phyloP scores from a whole-genome alignment of 1,140 invertebrate species.

The Cyphomyrmex costatus region DNA sequence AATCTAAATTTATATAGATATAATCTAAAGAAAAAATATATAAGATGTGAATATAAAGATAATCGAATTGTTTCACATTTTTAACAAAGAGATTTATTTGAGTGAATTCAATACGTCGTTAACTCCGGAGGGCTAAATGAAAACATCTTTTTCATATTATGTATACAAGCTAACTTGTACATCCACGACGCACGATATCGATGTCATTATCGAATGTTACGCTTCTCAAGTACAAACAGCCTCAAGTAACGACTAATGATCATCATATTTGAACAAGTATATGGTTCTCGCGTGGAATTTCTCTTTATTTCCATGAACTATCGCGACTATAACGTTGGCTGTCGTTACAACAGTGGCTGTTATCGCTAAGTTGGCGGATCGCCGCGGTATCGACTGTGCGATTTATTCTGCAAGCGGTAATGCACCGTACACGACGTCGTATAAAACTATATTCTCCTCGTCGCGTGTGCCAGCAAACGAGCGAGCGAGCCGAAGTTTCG shows the following conservation, averaged over 20 bases:
- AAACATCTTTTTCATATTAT: background rate
- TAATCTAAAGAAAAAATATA: too few species aligned
- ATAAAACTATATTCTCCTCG: constrained; percentile 14
- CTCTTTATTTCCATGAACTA: constrained; percentile 1
- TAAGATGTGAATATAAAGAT: too few species aligned
- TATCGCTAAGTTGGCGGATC: constrained; percentile 45
- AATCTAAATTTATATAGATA: too few species aligned
- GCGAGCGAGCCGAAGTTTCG: background rate
- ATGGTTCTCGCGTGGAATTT: background rate
- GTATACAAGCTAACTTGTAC: background rate
- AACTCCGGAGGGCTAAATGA: background rate
- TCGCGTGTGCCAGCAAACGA: background rate
- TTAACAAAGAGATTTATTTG: too few species aligned
- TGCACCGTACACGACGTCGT: constrained; percentile 13
- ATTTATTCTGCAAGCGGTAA: constrained; percentile 47
- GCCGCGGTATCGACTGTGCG: constrained; percentile 33
- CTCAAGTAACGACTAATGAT: constrained; percentile 35
- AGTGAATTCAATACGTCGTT: too few species aligned
- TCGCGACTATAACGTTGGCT: background rate
- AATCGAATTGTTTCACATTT: too few species aligned
- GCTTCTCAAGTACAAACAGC: constrained; percentile 7
- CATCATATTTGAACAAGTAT: constrained; percentile 39
- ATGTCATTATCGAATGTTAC: constrained; percentile 1
- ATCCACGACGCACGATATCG: background rate
- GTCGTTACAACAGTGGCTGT: constrained; percentile 14